Evolutionary conservation across 2,888 invertebrate species (phyloP), one percentile per base, ranked within the genome.

Genomic region (Drosophila prolongata): DNA sequence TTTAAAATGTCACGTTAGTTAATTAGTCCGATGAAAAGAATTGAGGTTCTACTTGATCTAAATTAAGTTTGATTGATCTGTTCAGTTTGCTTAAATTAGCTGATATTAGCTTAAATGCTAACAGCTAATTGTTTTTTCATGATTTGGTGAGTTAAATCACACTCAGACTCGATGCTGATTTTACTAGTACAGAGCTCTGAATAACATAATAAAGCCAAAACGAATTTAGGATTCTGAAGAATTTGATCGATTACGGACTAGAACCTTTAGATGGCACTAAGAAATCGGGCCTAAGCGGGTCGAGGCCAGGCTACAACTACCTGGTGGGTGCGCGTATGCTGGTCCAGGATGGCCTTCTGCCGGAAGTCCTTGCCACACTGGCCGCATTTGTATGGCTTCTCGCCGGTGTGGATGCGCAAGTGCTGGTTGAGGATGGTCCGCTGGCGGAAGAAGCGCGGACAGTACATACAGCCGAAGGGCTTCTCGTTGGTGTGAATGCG

Each of bases 331-430:
- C 97, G 94, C 86, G 97, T 97, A 92, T 97, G 97, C 92, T 97
- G 97, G 91, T 97, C 97, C 84, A 97, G 93, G 81, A 97, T 97
- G 43, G 97, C 97, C 92, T 97, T 97, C 92, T 97, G 97, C 76
- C 97, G 93, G 93, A 97, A 97, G 92, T 97, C 97, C 91, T 97
- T 97, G 70, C 97, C 97, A 93, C 97, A 97, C 92, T 97, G 97
- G 74, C 94, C 95, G 92, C 97, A 97, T 92, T 97, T 97, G 93
- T 97, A 97, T 37, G 97, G 97, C 91, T 97, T 97, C 92, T 97
- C 97, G 46, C 97, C 97, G n/a, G 95, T 95, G 86, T 95, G 95
- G 69, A 95, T 95, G 82, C 95, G 93, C 80, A 95, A 92, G 90
- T 95, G 95, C 92, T 95, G 93, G 3, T 97, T 97, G 72, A 97